Evolutionary conservation across 2,113 vertebrate genomes (phyloP).

Genomic region (Edolisoma coerulescens): DNA sequence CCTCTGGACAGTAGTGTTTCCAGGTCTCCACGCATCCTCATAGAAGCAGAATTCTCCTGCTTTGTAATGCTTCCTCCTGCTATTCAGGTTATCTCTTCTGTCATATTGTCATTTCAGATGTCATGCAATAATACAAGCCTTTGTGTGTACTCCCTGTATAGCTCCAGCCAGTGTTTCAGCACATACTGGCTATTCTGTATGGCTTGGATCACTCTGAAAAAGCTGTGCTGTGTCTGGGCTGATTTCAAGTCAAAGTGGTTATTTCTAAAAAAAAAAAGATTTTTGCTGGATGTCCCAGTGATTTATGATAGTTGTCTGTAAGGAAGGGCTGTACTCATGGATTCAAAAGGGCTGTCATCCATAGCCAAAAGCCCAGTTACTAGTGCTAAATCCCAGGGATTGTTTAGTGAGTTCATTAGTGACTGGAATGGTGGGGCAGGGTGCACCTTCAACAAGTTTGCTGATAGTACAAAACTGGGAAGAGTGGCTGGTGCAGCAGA

Average conservation of each 20-base stretch:
- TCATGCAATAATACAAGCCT: background rate
- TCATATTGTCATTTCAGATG: accelerated
- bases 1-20: background rate
- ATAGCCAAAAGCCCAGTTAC: background rate
- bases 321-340: background rate
- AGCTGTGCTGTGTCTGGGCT: background rate
- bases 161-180: background rate
- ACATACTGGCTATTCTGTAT: background rate
- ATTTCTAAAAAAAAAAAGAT: background rate
- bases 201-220: background rate
- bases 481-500: background rate
- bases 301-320: background rate
- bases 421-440: background rate
- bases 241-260: background rate
- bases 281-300: background rate
- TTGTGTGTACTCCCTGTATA: background rate
- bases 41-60: background rate
- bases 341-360: background rate
- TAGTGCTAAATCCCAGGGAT: background rate
- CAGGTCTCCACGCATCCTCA: background rate
- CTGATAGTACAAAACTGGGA: background rate
- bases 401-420: background rate
- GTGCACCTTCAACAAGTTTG: background rate
- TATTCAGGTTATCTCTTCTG: background rate
- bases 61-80: background rate